Conservation (phyloP, 2,888 invertebrate species). For the Macropis europaea region DNA sequence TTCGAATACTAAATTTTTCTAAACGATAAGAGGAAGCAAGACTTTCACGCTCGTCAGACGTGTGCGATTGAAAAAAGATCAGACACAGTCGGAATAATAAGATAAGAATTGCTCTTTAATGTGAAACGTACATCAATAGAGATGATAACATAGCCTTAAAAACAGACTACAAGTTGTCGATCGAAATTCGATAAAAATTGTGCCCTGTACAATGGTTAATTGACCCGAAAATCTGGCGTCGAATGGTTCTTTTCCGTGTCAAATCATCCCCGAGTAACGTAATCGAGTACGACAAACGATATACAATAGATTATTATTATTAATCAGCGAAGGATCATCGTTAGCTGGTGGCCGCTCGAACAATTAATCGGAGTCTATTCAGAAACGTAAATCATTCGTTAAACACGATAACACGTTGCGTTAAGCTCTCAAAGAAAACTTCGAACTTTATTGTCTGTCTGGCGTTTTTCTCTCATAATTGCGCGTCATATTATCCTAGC, state of each 20-base stretch:
- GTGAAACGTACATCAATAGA: slow-evolving; percentile 39
- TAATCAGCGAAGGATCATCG: slow-evolving; percentile 27
- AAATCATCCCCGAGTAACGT: slow-evolving; percentile 15
- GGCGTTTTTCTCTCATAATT: slow-evolving; percentile 43
- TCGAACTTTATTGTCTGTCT: slow-evolving; percentile 57
- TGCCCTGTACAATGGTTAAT: slow-evolving; percentile 56
- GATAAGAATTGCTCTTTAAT: slow-evolving; percentile 31
- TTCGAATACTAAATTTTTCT: no score
- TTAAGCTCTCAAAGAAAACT: slow-evolving; percentile 18
- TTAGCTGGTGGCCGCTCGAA: slow-evolving; percentile 4
- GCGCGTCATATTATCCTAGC: slow-evolving; percentile 20
- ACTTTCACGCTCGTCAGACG: no score
- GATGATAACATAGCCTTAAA: slow-evolving; percentile 20
- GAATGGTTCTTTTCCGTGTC: no score
- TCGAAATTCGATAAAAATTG: slow-evolving; percentile 53
- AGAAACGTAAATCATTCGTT: not conserved
- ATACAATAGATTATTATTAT: not conserved
- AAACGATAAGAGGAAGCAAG: not conserved
- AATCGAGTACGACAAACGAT: not conserved
- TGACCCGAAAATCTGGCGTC: slow-evolving; percentile 41
- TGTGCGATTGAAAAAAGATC: not conserved
- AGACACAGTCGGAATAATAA: slow-evolving; percentile 21
- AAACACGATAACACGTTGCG: not conserved
- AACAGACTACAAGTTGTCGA: slow-evolving; percentile 35
- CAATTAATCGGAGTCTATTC: slow-evolving; percentile 18